Evolutionary conservation across 2,888 invertebrate genomes (phyloP), one percentile per base, ranked within the genome.

Genomic region (Tryphoninae sp.): DNA sequence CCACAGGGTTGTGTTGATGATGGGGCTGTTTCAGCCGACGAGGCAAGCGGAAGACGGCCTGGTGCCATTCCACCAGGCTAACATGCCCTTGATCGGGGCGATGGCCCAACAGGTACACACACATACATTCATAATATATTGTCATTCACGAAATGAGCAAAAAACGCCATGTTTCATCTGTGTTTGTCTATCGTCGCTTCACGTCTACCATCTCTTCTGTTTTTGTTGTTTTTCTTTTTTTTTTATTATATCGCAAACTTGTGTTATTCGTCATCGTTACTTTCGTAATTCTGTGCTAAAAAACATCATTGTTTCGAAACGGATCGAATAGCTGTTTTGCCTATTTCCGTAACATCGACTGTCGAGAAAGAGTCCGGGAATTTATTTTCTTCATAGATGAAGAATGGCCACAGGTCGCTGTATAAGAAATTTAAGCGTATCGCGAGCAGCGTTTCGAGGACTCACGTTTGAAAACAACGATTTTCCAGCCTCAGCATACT

Each of bases 1-100:
- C 82, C 88, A 90, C 87, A 86, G 87, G 88, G 79, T 79, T 79
- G 87, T 89, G 87, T 89, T 90, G 86, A 88, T 88, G 87, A 89
- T 89, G 86, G 88, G 91, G 91, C 90, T 91, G 90, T 91, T 91
- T 91, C 93, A 89, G 92, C 94, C 94, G 71, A 92, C 93, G 86
- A 92, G 94, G 89, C 93, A 93, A 88, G 93, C 93, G 87, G 92
- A 94, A 89, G 94, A 94, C 91, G 94, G 94, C 83, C 90, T 94
- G 88, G 93, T 93, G 87, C 93, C 94, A 78, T 94, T 93, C 89
- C 93, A 93, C 88, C 94, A 93, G 89, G 91, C 93, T 84, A 92
- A 93, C 88, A 93, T 96, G 92, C 95, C 96, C 85, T 95, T 96
- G 49, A 93, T 95, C 88, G 94, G 93, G 85, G 93, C 94, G 80